These are phyloP conservation scores for Mormyrops boulengeri DNA, from an alignment of 2,797 vertebrate genomes.

Conservation along the genomic window DNA sequence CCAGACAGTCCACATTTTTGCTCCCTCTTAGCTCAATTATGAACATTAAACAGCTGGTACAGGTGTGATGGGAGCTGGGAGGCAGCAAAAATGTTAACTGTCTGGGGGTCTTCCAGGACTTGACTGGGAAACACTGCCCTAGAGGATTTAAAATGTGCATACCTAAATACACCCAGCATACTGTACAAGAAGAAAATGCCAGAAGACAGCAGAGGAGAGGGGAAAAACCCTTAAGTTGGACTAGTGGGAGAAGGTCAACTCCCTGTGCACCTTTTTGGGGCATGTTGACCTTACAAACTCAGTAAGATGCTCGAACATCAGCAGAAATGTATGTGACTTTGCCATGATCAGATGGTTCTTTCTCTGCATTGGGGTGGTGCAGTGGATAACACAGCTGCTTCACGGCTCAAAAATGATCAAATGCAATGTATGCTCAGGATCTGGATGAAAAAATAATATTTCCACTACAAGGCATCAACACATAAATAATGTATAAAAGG, in stretches of 20 bases:
- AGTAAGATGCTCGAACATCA: neutral
- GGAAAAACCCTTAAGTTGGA: neutral
- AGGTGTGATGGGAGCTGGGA: neutral
- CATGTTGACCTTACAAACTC: neutral
- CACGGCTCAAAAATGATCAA: neutral
- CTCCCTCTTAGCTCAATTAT: neutral
- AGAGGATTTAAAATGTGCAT: neutral
- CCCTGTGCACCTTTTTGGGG: neutral
- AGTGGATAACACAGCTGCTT: neutral
- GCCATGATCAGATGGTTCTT: neutral
- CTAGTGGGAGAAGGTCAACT: neutral
- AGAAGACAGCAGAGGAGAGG: neutral
- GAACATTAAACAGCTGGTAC: neutral
- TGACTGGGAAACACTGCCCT: neutral
- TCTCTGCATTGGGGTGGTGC: neutral
- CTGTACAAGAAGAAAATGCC: neutral
- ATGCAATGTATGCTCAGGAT: neutral
- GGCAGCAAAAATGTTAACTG: neutral
- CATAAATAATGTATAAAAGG: neutral
- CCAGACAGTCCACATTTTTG: neutral
- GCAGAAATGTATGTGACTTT: neutral
- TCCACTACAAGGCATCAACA: neutral
- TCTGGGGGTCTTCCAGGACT: neutral
- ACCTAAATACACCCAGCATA: neutral
- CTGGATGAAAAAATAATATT: neutral